phyloP scores from a whole-genome alignment of 2,888 invertebrate species.

The Ptycholaimellus sp. region DNA sequence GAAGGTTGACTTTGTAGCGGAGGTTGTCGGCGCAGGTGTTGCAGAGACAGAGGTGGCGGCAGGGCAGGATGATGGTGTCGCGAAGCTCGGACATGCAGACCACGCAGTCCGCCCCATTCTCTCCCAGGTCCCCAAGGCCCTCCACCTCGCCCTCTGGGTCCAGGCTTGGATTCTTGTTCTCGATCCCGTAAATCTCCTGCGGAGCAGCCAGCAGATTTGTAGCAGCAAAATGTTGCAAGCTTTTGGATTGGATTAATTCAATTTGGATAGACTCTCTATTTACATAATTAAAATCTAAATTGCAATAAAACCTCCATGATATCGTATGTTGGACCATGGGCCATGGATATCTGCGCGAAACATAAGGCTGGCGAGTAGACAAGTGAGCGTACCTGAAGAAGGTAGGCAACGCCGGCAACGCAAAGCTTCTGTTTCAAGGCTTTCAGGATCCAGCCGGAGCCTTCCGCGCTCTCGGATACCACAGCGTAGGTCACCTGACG shows the following conservation, averaged over 20 bases:
- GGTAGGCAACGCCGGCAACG: constrained; percentile 82
- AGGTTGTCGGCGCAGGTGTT: constrained; percentile 89
- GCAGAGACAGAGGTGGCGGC: constrained; percentile 82
- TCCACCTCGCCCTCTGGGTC: constrained; percentile 1
- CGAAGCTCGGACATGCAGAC: constrained; percentile 96
- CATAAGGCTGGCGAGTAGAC: background rate
- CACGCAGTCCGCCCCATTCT: constrained; percentile 88
- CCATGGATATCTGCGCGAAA: too few relatives aligned
- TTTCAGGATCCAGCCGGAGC: constrained; percentile 50
- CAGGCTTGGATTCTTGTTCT: constrained; percentile 47
- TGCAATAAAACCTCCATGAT: too few relatives aligned
- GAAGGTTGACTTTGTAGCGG: constrained; percentile 53
- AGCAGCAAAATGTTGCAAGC: background rate
- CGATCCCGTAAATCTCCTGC: constrained; percentile 88
- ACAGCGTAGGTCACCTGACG: constrained; percentile 57
- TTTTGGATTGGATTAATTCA: too few relatives aligned
- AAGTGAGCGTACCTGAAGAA: constrained; percentile 43
- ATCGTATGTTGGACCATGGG: too few relatives aligned
- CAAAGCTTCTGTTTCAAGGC: constrained; percentile 90
- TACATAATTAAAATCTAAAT: too few relatives aligned
- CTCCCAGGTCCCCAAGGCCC: constrained; percentile 34
- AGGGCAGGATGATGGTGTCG: constrained; percentile 86
- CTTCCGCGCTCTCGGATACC: constrained; percentile 39
- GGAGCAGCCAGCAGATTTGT: background rate
- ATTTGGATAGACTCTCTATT: too few relatives aligned